A percentile compares a stretch with the other conserved stretches of the same genome.
Conservation (phyloP, 2,797 vertebrate species). For the Heterohyrax brucei region DNA sequence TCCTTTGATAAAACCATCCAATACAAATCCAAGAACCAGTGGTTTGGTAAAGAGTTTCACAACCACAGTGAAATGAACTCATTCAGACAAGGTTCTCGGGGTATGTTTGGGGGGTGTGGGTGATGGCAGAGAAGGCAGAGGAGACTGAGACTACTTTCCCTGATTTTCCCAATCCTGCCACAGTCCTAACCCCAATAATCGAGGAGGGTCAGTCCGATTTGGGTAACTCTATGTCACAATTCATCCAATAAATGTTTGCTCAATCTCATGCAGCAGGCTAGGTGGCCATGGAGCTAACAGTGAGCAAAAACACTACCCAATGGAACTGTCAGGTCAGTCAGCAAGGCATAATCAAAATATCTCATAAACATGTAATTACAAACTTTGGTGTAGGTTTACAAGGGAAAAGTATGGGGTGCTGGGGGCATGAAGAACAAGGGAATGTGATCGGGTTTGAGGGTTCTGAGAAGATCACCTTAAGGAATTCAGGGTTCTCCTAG, state of each 20-base stretch:
- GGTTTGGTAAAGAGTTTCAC: constrained; percentile 48
- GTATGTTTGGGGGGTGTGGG: neutral
- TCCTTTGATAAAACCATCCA: constrained; percentile 57
- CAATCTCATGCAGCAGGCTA: constrained; percentile 19
- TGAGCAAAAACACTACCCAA: constrained; percentile 15
- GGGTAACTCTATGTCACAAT: neutral
- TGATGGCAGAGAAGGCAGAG: neutral
- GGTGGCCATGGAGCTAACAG: neutral
- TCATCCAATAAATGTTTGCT: constrained; percentile 40
- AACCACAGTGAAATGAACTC: constrained; percentile 58
- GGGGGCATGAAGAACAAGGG: neutral
- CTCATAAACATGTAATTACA: neutral
- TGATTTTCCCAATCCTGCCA: constrained; percentile 42
- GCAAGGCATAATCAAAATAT: constrained; percentile 56
- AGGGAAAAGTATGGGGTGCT: neutral
- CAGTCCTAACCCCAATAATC: constrained; percentile 34
- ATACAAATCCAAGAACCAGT: constrained; percentile 58
- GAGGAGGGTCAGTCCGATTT: neutral
- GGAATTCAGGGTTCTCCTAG: constrained; percentile 12
- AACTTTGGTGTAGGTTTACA: neutral
- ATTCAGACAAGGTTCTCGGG: neutral
- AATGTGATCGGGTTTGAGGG: neutral
- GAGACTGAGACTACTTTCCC: neutral
- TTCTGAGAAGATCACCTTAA: constrained; percentile 12
- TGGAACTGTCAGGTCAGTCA: neutral